A percentile compares a stretch with the other conserved stretches of the same genome.
These are phyloP conservation scores for Sceliomorpha sp. DNA, from an alignment of 2,888 invertebrate genomes.

Conservation along the genomic window DNA sequence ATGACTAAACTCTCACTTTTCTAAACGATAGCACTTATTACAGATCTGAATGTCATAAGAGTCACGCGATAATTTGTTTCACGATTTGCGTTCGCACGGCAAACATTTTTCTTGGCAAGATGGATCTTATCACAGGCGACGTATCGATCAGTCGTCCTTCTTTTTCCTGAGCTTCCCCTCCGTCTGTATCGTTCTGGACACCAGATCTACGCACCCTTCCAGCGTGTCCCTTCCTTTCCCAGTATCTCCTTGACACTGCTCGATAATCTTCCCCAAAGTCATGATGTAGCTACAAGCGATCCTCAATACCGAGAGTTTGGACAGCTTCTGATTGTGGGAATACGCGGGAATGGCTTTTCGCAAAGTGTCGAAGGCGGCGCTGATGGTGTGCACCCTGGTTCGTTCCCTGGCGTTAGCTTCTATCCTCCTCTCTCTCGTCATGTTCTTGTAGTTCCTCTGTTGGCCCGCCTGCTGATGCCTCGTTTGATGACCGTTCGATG, in stretches of 20 bases:
- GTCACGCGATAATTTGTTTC: too few relatives aligned
- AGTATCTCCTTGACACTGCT: slow-evolving; percentile 82
- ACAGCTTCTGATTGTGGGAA: slow-evolving; percentile 95
- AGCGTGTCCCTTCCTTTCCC: slow-evolving; percentile 83
- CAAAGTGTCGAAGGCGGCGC: slow-evolving; percentile 95
- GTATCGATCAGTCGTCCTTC: slow-evolving; percentile 84
- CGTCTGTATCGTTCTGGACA: slow-evolving; percentile 95
- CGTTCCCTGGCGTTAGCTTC: slow-evolving; percentile 97
- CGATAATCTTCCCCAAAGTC: slow-evolving; percentile 89
- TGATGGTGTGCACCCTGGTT: slow-evolving; percentile 96
- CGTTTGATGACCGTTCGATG: slow-evolving; percentile 26
- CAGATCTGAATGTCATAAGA: background rate
- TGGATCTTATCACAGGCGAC: slow-evolving; percentile 16
- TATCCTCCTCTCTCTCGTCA: slow-evolving; percentile 95
- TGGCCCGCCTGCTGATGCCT: slow-evolving; percentile 71
- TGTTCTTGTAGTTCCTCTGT: slow-evolving; percentile 96
- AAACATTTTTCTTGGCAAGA: slow-evolving; percentile 33
- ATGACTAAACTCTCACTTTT: too few relatives aligned
- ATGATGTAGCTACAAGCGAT: slow-evolving; percentile 97
- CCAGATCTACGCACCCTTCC: slow-evolving; percentile 89
- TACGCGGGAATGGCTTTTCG: slow-evolving; percentile 93
- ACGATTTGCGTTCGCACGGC: background rate
- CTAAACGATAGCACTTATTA: too few relatives aligned
- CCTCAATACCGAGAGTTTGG: slow-evolving; percentile 94
- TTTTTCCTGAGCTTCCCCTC: slow-evolving; percentile 94